Base-by-base conservation (phyloP, 2,888 invertebrate genomes). In the Criorhina ranunculi region DNA sequence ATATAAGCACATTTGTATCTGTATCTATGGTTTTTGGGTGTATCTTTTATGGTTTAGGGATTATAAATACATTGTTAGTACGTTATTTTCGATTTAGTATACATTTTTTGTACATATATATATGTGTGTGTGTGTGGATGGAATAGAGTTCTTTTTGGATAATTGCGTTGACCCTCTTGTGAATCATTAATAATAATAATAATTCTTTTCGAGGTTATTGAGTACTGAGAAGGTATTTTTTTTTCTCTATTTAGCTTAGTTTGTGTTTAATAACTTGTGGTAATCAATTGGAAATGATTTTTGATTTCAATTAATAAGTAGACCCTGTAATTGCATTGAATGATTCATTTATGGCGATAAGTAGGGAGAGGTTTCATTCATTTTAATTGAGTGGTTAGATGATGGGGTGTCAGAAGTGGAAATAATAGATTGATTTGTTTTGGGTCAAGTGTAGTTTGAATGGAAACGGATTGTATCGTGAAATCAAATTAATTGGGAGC, bases 61-160 rank as follows among this genome's bases (percentile, higher is more conserved):
- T 82, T 82, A 70, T 76, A 70, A 77, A 82, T 77, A 82, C 64
- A 77, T 81, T 77, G 77, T 81, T 76, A 70, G 70, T 64, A 64
- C 42, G 70, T 82, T 77, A 70, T 82, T 77, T 24, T 77, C 49
- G 51, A 75, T 75, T 69, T 35, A 66, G 55, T 33, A 57, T 57
- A 59, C 59, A 66, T 73, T 66, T 66, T 73, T 66, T 66, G 59
- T 40, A 66, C 66, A 72, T 79, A 79, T 66, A 24, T 59, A 72
- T 44, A 33, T 44, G 7, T 51, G 24, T 24, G 7, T 15, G n/a
- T 46, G 19, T 29, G 15, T 59, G 33, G 29, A 17, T 19, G 46
- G 7, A 9, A 29, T 59, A 12, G 7, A 35, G 42, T 37, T 42
- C 5, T 40, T 67, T 69, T 67, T 29, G 33, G 40, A 46, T 67